These are phyloP conservation scores for Apamea monoglypha DNA, from an alignment of 2,888 invertebrate genomes.

Conservation along the genomic window DNA sequence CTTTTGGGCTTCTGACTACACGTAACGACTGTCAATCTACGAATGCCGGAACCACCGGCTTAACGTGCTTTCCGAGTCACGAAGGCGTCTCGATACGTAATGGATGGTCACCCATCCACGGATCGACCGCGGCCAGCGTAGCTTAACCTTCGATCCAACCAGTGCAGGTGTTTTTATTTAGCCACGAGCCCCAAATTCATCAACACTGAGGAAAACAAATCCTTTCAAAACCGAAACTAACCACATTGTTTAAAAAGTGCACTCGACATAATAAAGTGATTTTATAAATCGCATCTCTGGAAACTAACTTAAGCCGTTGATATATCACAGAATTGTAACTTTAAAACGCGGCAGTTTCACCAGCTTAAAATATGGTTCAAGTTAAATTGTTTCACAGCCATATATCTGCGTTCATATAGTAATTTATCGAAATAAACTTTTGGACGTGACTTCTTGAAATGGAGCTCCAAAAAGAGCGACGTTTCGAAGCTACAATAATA, in stretches of 20 bases:
- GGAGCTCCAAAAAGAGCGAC: constrained; percentile 28
- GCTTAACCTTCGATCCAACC: too few relatives aligned
- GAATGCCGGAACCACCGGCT: too few relatives aligned
- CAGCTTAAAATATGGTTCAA: constrained; percentile 67
- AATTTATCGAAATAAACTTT: constrained; percentile 63
- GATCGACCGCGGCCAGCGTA: too few relatives aligned
- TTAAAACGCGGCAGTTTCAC: constrained; percentile 58
- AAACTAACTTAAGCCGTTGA: constrained; percentile 43
- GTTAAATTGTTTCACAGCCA: constrained; percentile 68
- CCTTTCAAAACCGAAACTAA: not conserved
- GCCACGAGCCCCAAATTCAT: not conserved
- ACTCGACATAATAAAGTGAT: constrained; percentile 30
- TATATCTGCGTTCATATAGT: constrained; percentile 54
- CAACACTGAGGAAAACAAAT: not conserved
- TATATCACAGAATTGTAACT: constrained; percentile 55
- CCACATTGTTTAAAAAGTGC: constrained; percentile 22
- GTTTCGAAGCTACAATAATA: not conserved
- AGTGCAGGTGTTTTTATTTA: too few relatives aligned
- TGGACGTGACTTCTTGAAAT: constrained; percentile 49
- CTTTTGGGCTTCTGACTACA: too few relatives aligned
- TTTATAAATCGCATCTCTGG: constrained; percentile 20
- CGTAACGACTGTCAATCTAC: too few relatives aligned
- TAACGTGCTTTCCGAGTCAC: too few relatives aligned
- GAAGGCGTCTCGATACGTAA: too few relatives aligned
- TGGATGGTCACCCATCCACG: too few relatives aligned